Base-by-base conservation (phyloP, 2,113 vertebrate species). In the Microcebus lehilahytsara region DNA sequence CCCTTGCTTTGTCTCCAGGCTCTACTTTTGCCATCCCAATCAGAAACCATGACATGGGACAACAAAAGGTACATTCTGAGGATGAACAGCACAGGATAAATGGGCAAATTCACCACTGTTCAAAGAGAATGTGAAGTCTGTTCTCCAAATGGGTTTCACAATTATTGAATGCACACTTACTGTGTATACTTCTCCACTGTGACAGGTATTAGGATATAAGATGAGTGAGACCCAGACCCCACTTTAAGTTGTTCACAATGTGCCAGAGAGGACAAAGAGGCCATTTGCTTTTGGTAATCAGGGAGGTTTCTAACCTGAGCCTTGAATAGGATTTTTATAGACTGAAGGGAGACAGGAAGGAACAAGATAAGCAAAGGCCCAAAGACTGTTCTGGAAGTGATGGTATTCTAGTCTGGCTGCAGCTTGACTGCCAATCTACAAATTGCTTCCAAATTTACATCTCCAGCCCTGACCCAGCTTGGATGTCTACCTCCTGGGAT, bases 271-370 rank as follows among this genome's bases (percentile, higher is more conserved):
- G n/a, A 72, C 71, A 46, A 80, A 60, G 62, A 51, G 25, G 11
- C 5, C 53, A 56, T 17, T 56, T 56, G 62, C 66, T 78, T 93
- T 86, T 11, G 34, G 42, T 86, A 58, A 88, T 58, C 42, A 53
- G 78, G 56, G 58, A 69, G 60, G 60, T 77, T 93, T 95, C 80
- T 93, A 74, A 71, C 49, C 81, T 91, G 85, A 93, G 22, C 40
- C 32, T 67, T 67, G 40, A 88, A 30, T 0, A 34, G 42, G 46
- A 93, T 58, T 94, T 96, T 37, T 27, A 58, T 34, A n/a, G 34
- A 64, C 53, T 60, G 9, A 22, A 53, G 37, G n/a, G 23, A 78
- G 20, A 51, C 62, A 58, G 85, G 72, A 87, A 40, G 67, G 49
- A 72, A 85, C 49, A 91, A 75, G 64, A 69, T 60, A n/a, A 88